These are phyloP conservation scores for Fissipunctia ypsillon DNA, from an alignment of 2,888 invertebrate genomes.

Conservation along the genomic window DNA sequence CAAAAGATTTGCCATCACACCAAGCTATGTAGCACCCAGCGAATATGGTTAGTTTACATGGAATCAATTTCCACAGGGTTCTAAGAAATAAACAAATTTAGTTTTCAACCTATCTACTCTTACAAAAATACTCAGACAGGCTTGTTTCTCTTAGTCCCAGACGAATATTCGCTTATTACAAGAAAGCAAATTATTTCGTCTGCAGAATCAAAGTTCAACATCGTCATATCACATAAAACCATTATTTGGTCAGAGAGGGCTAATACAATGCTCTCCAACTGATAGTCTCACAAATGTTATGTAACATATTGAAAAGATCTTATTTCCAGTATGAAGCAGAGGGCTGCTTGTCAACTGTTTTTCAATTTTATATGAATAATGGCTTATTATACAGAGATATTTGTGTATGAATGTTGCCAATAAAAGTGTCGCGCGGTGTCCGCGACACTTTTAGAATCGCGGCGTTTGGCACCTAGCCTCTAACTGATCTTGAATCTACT, in stretches of 20 bases:
- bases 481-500: conserved; percentile 19
- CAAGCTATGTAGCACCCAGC: conserved; percentile 11
- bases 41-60: conserved; percentile 21
- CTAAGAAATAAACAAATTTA: conserved; percentile 29
- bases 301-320: conserved; percentile 17
- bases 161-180: conserved; percentile 18
- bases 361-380: not conserved
- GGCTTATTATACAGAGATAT: conserved; percentile 17
- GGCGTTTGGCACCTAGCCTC: conserved; percentile 19
- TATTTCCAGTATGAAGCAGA: conserved; percentile 8
- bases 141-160: conserved; percentile 11
- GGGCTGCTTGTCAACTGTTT: not conserved
- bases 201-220: not conserved
- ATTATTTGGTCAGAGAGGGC: not conserved
- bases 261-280: conserved; percentile 15
- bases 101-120: conserved; percentile 35
- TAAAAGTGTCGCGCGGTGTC: too few species aligned
- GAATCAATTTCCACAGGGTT: conserved; percentile 20
- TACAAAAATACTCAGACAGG: conserved; percentile 38
- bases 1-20: not conserved
- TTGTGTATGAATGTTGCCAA: conserved; percentile 18
- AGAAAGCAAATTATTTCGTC: conserved; percentile 17
- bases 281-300: conserved; percentile 9
- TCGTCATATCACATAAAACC: conserved; percentile 43
- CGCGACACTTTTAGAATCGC: not conserved